A percentile compares a stretch with the other conserved stretches of the same genome.
phyloP scores from a whole-genome alignment of 2,797 vertebrate species.

The Bufotes viridis region DNA sequence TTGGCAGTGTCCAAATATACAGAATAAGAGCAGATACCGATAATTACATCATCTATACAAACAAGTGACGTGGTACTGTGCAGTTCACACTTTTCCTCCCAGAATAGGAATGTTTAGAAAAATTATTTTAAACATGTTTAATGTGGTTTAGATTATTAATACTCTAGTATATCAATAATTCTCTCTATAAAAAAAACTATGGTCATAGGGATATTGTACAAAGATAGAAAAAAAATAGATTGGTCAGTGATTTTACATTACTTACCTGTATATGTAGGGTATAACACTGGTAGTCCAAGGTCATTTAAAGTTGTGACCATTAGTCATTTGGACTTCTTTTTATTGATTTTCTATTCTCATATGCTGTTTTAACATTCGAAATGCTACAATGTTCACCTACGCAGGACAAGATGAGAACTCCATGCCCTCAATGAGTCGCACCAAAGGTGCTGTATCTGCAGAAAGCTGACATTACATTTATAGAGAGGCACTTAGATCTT shows the following conservation, averaged over 20 bases:
- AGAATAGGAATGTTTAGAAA: too few relatives aligned
- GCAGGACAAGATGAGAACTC: not conserved
- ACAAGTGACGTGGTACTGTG: too few relatives aligned
- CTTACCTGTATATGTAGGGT: not conserved
- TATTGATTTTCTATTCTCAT: constrained; percentile 13
- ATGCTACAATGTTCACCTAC: not conserved
- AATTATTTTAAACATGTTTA: too few relatives aligned
- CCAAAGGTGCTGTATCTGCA: not conserved
- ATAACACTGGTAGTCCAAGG: not conserved
- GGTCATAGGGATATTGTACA: too few relatives aligned
- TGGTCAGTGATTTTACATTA: not conserved
- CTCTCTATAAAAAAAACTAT: too few relatives aligned
- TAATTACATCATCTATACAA: too few relatives aligned
- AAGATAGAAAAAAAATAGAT: not conserved
- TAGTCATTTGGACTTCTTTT: constrained; percentile 16
- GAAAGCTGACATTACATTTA: not conserved
- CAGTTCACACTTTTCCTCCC: too few relatives aligned
- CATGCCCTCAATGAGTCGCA: not conserved
- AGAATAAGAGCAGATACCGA: too few relatives aligned
- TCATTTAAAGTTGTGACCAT: not conserved
- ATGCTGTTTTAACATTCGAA: not conserved
- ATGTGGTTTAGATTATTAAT: too few relatives aligned
- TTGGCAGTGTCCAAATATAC: too few relatives aligned
- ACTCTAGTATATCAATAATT: too few relatives aligned
- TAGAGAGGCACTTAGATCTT: not conserved